Percentiles rank a stretch among this genome's conserved stretches.
Evolutionary conservation across 2,113 vertebrate genomes (phyloP).

Genomic region (western clawed frog (Xenopus tropicalis)): DNA sequence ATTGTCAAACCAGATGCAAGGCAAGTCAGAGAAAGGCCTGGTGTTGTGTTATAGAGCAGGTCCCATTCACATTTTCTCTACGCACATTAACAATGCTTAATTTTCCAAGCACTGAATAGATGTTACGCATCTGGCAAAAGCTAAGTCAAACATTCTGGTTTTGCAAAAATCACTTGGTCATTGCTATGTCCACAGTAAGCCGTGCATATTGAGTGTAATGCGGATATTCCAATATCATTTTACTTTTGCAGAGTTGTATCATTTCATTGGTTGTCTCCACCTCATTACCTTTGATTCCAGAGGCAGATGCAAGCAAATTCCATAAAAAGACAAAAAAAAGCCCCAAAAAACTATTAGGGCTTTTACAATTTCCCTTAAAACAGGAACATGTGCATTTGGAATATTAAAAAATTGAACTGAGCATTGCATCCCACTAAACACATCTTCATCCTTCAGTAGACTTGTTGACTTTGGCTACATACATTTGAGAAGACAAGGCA

Average conservation of each 20-base stretch:
- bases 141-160: conserved; percentile 43
- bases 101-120: conserved; percentile 15
- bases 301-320: conserved; percentile 18
- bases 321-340: conserved; percentile 1
- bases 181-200: conserved; percentile 36
- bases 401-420: conserved; percentile 20
- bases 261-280: conserved; percentile 16
- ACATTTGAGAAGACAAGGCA: background rate
- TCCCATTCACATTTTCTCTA: conserved; percentile 4
- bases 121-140: conserved; percentile 22
- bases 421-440: conserved; percentile 38
- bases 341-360: background rate
- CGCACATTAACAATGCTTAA: conserved; percentile 6
- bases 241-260: conserved; percentile 25
- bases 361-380: background rate
- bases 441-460: conserved; percentile 7
- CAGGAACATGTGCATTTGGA: conserved; percentile 12
- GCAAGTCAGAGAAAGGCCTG: background rate
- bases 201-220: conserved; percentile 24
- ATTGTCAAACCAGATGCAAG: conserved; percentile 4
- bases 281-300: conserved; percentile 1
- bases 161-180: conserved; percentile 35
- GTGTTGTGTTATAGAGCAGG: conserved; percentile 17
- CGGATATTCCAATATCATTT: conserved; percentile 11
- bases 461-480: conserved; percentile 11